phyloP scores from a whole-genome alignment of 2,888 invertebrate genomes.

The Drosophila dives region DNA sequence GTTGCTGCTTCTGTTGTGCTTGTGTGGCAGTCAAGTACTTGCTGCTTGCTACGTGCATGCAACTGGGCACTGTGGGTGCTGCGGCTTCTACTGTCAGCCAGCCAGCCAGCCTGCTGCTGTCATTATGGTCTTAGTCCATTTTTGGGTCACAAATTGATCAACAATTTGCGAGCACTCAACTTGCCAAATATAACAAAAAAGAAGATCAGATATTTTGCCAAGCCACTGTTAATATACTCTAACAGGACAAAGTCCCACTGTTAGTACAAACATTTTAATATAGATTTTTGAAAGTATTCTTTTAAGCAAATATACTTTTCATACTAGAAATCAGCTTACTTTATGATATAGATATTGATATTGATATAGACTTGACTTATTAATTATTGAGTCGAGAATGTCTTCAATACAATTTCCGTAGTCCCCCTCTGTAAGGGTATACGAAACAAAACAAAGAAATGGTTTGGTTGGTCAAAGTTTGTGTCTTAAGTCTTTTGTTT shows the following conservation, averaged over 20 bases:
- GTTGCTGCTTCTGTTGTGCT: conserved; percentile 5
- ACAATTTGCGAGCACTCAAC: conserved; percentile 43
- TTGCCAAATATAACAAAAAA: conserved; percentile 5
- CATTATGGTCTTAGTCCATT: conserved; percentile 54
- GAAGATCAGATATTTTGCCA: background rate
- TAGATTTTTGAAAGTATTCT: background rate
- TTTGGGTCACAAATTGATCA: conserved; percentile 56
- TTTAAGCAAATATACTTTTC: background rate
- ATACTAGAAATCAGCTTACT: background rate
- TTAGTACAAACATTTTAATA: background rate
- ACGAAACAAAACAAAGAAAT: background rate
- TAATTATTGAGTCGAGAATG: background rate
- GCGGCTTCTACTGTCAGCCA: conserved; percentile 26
- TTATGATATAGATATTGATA: background rate
- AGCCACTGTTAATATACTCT: background rate
- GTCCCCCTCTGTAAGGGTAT: background rate
- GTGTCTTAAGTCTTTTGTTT: conserved; percentile 61
- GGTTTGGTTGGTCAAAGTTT: conserved; percentile 44
- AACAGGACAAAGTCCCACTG: background rate
- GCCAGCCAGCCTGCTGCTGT: conserved; percentile 26
- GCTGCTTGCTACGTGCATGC: conserved; percentile 41
- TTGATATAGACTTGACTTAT: background rate
- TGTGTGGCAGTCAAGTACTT: conserved; percentile 45
- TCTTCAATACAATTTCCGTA: background rate
- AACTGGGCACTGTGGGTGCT: conserved; percentile 30